A percentile compares a stretch with the other conserved stretches of the same genome.
phyloP scores from a whole-genome alignment of 2,888 invertebrate species.

The Thyatira batis region DNA sequence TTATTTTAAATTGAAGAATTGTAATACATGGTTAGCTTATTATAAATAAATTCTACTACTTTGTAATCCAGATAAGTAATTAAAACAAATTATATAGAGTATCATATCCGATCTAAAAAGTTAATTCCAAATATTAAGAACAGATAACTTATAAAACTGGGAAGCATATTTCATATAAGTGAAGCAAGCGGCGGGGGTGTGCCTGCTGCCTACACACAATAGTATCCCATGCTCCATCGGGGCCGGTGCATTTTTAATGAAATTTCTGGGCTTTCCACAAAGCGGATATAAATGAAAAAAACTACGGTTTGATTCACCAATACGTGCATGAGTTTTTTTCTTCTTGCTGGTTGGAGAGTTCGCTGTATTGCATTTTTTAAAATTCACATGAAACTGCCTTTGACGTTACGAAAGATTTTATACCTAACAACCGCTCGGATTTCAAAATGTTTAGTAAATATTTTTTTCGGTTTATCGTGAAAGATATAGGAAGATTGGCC shows the following conservation, averaged over 20 bases:
- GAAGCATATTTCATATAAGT: slow-evolving; percentile 27
- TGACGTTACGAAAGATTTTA: not conserved
- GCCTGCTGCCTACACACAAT: slow-evolving; percentile 25
- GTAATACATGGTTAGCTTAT: too few relatives aligned
- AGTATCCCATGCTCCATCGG: slow-evolving; percentile 17
- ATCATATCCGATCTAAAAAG: not conserved
- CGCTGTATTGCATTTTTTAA: slow-evolving; percentile 26
- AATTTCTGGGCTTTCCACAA: slow-evolving; percentile 72
- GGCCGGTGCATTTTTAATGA: slow-evolving; percentile 64
- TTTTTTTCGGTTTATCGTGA: too few relatives aligned
- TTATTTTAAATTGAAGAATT: too few relatives aligned
- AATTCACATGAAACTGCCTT: slow-evolving; percentile 11
- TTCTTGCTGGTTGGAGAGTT: slow-evolving; percentile 34
- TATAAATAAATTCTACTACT: too few relatives aligned
- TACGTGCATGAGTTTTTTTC: slow-evolving; percentile 36
- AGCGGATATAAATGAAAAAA: slow-evolving; percentile 64
- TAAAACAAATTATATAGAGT: not conserved
- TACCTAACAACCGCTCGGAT: not conserved
- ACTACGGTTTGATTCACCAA: slow-evolving; percentile 51
- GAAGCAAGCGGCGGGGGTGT: slow-evolving; percentile 30
- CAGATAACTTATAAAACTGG: not conserved
- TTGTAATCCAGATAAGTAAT: not conserved
- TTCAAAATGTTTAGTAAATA: not conserved
- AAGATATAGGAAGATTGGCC: too few relatives aligned
- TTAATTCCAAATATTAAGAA: not conserved